Percentiles rank a stretch among this genome's conserved stretches.
Conservation (phyloP, 2,797 vertebrate genomes). For the Amphiprion clarkii region DNA sequence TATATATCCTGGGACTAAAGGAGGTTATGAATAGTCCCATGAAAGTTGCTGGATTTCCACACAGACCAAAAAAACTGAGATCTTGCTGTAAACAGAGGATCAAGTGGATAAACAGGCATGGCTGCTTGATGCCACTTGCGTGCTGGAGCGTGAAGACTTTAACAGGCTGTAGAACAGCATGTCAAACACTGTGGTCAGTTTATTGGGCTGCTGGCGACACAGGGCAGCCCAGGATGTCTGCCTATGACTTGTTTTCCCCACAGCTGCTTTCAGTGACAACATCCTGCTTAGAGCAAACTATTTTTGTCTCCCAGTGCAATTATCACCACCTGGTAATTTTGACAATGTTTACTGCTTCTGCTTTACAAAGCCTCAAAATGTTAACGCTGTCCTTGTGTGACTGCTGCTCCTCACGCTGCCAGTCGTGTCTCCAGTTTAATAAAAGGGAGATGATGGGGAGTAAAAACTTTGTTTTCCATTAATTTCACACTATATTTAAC, state of each 20-base stretch:
- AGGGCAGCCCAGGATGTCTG: constrained; percentile 71
- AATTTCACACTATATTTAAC: constrained; percentile 50
- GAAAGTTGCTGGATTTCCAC: neutral
- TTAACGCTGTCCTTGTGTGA: constrained; percentile 37
- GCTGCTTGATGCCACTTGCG: constrained; percentile 37
- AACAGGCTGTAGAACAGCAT: constrained; percentile 65
- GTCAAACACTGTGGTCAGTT: constrained; percentile 75
- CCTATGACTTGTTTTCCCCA: constrained; percentile 68
- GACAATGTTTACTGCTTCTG: constrained; percentile 67
- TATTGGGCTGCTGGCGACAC: constrained; percentile 75
- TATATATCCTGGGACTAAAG: constrained; percentile 1
- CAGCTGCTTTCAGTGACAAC: constrained; percentile 74
- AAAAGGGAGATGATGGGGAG: constrained; percentile 41
- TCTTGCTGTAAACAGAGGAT: constrained; percentile 6
- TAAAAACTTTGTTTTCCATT: constrained; percentile 50
- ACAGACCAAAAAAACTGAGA: neutral
- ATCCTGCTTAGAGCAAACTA: constrained; percentile 69
- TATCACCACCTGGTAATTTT: constrained; percentile 77
- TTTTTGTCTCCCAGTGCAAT: constrained; percentile 67
- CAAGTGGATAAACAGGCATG: constrained; percentile 22
- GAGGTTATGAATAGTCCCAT: neutral
- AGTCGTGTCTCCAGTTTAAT: constrained; percentile 28
- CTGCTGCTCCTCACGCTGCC: constrained; percentile 24
- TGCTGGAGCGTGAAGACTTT: constrained; percentile 65
- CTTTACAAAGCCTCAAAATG: constrained; percentile 56